Evolutionary conservation across 2,797 vertebrate genomes (phyloP).

Genomic region (Enteromius argenteus): DNA sequence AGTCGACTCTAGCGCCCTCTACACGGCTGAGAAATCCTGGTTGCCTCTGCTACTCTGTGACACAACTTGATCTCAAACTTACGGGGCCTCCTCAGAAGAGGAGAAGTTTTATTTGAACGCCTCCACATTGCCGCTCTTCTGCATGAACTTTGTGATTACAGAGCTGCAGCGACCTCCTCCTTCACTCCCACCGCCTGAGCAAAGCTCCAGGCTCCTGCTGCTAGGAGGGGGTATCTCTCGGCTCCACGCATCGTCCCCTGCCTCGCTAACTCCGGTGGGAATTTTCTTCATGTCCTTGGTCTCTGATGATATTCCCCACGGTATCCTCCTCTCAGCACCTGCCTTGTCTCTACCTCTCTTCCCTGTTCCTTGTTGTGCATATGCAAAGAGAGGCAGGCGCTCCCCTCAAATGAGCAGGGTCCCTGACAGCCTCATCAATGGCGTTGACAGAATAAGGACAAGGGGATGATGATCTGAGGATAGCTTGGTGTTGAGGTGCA

Average conservation of each 20-base stretch:
- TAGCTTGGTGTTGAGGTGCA: conserved; percentile 76
- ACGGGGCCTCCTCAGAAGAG: conserved; percentile 39
- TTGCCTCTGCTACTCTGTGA: conserved; percentile 53
- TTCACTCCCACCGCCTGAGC: conserved; percentile 37
- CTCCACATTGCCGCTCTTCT: conserved; percentile 38
- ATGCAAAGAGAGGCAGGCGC: conserved; percentile 78
- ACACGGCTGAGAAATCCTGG: conserved; percentile 66
- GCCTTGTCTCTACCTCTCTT: conserved; percentile 57
- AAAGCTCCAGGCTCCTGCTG: conserved; percentile 50
- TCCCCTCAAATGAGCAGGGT: conserved; percentile 81
- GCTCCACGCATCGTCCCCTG: conserved; percentile 49
- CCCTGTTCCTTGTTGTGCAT: conserved; percentile 78
- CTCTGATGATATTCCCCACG: conserved; percentile 61
- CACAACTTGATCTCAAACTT: conserved; percentile 50
- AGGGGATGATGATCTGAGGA: conserved; percentile 84
- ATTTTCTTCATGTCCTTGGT: conserved; percentile 58
- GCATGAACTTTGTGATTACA: conserved; percentile 63
- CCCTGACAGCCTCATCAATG: conserved; percentile 85
- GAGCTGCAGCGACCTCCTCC: conserved; percentile 41
- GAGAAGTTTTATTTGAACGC: conserved; percentile 37
- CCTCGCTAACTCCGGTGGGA: conserved; percentile 54
- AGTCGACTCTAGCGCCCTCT: conserved; percentile 64
- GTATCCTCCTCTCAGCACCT: conserved; percentile 60
- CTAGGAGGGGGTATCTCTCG: conserved; percentile 38
- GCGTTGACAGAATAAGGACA: conserved; percentile 86